Conservation (phyloP, 2,888 invertebrate genomes). For the Dicyrtoma fusca region DNA sequence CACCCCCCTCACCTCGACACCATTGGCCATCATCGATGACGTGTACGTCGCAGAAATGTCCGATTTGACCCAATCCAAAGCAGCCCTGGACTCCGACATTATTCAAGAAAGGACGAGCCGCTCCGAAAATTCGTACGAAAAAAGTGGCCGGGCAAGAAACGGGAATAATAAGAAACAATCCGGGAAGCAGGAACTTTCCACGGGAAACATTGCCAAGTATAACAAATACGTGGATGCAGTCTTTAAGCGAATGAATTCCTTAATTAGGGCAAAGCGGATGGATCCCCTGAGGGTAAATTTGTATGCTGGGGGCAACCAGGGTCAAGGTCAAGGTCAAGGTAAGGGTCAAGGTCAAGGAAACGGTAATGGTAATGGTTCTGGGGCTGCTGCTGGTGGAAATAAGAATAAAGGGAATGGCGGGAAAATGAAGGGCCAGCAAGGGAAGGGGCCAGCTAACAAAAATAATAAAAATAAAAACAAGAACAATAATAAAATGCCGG, state of each 20-base stretch:
- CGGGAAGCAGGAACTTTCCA: slow-evolving; percentile 1
- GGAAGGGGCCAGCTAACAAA: background rate
- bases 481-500: too few relatives aligned
- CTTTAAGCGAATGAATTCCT: slow-evolving; percentile 50
- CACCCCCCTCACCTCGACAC: background rate
- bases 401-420: background rate
- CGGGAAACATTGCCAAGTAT: slow-evolving; percentile 38
- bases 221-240: slow-evolving; percentile 54
- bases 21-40: background rate
- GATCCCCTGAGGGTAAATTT: slow-evolving; percentile 54
- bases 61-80: background rate
- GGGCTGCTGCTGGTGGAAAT: background rate
- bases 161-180: background rate
- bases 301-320: slow-evolving; percentile 44
- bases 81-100: background rate
- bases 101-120: background rate
- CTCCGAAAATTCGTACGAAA: background rate
- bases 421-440: background rate
- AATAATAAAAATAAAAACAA: background rate
- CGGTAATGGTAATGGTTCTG: background rate
- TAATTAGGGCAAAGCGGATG: slow-evolving; percentile 53
- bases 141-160: background rate
- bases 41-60: background rate
- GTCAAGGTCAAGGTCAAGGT: background rate
- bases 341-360: slow-evolving; percentile 17